phyloP scores from a whole-genome alignment of 2,797 vertebrate genomes.

The Xenentodon cancila region DNA sequence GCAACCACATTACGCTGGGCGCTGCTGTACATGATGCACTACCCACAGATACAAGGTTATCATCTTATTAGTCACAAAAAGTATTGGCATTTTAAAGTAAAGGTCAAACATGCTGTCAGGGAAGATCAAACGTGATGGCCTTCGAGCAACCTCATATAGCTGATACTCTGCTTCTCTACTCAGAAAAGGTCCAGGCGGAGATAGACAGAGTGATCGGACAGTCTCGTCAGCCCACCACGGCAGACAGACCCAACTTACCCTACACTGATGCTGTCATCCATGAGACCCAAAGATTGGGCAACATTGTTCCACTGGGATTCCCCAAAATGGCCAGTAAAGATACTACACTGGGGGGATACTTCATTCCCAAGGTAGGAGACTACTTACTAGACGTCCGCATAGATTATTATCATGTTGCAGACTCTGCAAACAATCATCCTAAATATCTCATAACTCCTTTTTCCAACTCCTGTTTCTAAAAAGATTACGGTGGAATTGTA shows the following conservation, averaged over 20 bases:
- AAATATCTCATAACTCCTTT: no score
- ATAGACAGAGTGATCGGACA: conserved; percentile 84
- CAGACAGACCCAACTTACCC: conserved; percentile 80
- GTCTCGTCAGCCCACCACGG: conserved; percentile 69
- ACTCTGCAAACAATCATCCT: no score
- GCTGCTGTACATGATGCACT: conserved; percentile 84
- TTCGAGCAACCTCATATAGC: neutral
- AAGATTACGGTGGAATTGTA: neutral
- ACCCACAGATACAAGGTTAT: conserved; percentile 86
- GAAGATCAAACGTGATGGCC: neutral
- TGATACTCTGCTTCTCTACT: neutral
- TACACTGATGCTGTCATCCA: conserved; percentile 88
- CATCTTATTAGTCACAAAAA: neutral
- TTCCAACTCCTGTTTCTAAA: neutral
- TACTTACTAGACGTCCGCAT: no score
- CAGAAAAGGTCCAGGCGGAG: conserved; percentile 87
- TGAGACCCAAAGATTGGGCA: conserved; percentile 84
- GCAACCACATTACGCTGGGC: conserved; percentile 84
- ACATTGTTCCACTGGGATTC: conserved; percentile 79
- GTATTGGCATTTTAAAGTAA: neutral
- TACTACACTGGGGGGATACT: conserved; percentile 72
- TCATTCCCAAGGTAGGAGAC: conserved; percentile 85
- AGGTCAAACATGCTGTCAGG: neutral
- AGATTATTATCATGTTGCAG: no score
- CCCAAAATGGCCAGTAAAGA: conserved; percentile 79